Evolutionary conservation across 2,797 vertebrate genomes (phyloP).

Genomic region (Clarias pachynema): DNA sequence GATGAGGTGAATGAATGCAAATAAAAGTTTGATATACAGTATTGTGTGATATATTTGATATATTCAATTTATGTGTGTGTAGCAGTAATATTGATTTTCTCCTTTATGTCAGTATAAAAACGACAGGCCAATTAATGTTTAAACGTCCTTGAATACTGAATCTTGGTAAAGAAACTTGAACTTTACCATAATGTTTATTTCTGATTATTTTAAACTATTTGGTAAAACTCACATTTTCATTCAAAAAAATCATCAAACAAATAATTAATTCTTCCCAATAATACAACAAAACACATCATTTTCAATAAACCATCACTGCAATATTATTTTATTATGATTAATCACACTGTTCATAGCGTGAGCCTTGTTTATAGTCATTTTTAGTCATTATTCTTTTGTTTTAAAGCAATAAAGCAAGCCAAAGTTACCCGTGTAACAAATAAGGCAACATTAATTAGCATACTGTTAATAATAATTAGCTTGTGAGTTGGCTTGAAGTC

Average conservation of each 20-base stretch:
- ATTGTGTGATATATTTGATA: neutral
- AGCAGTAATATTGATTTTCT: neutral
- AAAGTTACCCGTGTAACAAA: slow-evolving; percentile 8
- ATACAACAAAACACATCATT: neutral
- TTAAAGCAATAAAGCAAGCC: neutral
- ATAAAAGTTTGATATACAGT: neutral
- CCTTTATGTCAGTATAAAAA: neutral
- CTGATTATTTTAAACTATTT: too few species aligned
- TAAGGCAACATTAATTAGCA: slow-evolving; percentile 4
- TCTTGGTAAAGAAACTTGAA: neutral
- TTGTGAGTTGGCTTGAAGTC: slow-evolving; percentile 1
- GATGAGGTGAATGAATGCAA: neutral
- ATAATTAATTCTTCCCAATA: neutral
- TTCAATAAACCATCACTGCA: too few species aligned
- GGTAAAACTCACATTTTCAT: neutral
- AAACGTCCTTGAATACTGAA: neutral
- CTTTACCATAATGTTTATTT: neutral
- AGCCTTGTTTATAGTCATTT: neutral
- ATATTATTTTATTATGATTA: neutral
- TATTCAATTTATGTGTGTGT: neutral
- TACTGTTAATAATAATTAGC: neutral
- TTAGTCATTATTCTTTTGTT: slow-evolving; percentile 12
- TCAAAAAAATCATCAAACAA: neutral
- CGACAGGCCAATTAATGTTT: neutral
- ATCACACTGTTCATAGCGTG: slow-evolving; percentile 11